phyloP scores from a whole-genome alignment of 2,797 vertebrate species.

The Pelobates cultripes region DNA sequence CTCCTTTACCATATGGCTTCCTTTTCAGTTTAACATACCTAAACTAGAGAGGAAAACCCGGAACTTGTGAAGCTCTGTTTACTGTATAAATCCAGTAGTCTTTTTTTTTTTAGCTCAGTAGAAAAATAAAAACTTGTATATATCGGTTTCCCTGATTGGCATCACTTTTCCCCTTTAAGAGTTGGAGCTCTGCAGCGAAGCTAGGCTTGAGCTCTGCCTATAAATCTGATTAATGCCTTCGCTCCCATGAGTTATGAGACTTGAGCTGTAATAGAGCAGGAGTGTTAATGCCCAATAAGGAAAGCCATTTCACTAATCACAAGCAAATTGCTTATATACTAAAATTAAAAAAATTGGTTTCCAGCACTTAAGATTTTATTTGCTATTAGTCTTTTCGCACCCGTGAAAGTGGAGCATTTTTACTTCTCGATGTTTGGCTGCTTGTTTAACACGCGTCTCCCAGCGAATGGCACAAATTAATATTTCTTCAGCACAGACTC shows the following conservation, averaged over 20 bases:
- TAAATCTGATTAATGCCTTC: constrained; percentile 11
- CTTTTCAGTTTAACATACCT: no score
- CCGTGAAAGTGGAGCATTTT: not conserved
- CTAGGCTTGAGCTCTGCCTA: not conserved
- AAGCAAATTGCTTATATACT: constrained; percentile 42
- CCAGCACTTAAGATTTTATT: constrained; percentile 26
- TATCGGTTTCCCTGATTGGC: not conserved
- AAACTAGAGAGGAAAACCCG: no score
- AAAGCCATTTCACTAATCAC: constrained; percentile 43
- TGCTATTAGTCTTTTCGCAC: not conserved
- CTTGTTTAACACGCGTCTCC: not conserved
- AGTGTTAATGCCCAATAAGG: constrained; percentile 38
- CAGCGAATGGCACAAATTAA: no score
- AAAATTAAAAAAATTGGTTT: constrained; percentile 22
- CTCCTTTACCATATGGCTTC: no score
- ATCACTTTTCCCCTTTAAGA: not conserved
- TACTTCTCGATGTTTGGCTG: not conserved
- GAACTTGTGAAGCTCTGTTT: no score
- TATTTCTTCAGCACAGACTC: no score
- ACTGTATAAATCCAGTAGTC: no score
- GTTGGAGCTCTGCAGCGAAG: not conserved
- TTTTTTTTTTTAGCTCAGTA: not conserved
- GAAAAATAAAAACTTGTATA: not conserved
- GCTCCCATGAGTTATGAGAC: constrained; percentile 33
- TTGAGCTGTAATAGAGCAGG: constrained; percentile 29